Conservation (phyloP, 2,797 vertebrate genomes). For the Hephaestus fuliginosus region DNA sequence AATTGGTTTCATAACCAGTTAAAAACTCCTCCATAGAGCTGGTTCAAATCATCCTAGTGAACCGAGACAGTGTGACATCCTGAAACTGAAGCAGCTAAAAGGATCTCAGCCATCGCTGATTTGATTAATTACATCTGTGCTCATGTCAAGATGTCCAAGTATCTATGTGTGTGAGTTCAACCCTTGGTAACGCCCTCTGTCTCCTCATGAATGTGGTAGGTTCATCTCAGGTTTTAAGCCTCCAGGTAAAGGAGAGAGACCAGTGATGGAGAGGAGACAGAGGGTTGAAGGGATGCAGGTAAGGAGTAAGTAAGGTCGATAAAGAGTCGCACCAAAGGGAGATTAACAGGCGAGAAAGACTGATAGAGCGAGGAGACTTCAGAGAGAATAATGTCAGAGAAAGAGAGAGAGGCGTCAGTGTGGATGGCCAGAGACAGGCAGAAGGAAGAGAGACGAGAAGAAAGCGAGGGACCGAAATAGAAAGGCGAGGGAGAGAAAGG, state of each 20-base stretch:
- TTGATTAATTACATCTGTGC: neutral
- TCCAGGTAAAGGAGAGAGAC: neutral
- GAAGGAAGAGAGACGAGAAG: slow-evolving; percentile 28
- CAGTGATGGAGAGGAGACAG: slow-evolving; percentile 2
- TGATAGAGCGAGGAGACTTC: slow-evolving; percentile 12
- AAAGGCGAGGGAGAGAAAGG: slow-evolving; percentile 55
- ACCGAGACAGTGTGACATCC: too few relatives aligned
- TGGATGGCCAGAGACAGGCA: slow-evolving; percentile 34
- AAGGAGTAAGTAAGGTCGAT: slow-evolving; percentile 4
- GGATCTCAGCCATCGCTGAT: neutral
- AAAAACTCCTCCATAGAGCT: too few relatives aligned
- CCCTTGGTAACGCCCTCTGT: neutral
- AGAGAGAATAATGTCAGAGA: slow-evolving; percentile 22
- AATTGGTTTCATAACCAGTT: too few relatives aligned
- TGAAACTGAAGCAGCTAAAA: neutral
- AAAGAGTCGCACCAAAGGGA: slow-evolving; percentile 15
- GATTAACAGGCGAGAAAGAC: slow-evolving; percentile 31
- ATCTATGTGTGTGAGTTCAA: neutral
- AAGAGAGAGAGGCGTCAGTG: neutral
- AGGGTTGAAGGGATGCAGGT: neutral
- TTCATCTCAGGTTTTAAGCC: neutral
- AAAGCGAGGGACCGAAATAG: slow-evolving; percentile 56
- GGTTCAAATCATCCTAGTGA: too few relatives aligned
- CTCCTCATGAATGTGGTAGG: neutral
- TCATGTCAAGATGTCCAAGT: neutral